Evolutionary conservation across 2,888 invertebrate genomes (phyloP), one percentile per base, ranked within the genome.

Genomic region (Furcula furcula): DNA sequence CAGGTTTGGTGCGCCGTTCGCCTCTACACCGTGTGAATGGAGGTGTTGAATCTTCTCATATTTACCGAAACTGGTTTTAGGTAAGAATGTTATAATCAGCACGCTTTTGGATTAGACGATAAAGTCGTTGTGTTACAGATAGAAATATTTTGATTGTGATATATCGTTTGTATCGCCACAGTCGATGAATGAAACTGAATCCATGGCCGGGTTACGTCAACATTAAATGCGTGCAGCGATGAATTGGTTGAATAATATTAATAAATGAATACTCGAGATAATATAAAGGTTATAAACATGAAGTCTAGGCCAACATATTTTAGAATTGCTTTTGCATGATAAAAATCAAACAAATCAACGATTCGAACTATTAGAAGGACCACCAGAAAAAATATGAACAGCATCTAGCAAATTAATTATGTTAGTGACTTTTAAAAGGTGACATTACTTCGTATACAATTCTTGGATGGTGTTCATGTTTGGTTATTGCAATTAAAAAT

Each of bases 1-100:
- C 83, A 59, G 81, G 84, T 85, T 82, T 70, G 46, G 41, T 60
- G 47, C 51, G 52, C 51, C 46, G 58, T 46, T 56, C 46, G 52
- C 60, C 54, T 40, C 42, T 43, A 46, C 62, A 68, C 68, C 82
- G 84, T 83, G 82, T 78, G 83, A 83, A 80, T 79, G 74, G 65
- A 73, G 62, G 58, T 73, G 75, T 71, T 72, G 74, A 60, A 65
- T 71, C 75, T 75, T 77, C 76, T 74, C 75, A 75, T 78, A 65
- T 55, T 40, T 65, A 65, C 69, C 59, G 56, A 72, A 78, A 81
- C 80, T 56, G 64, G 77, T 78, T 79, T 64, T n/a, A 55, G 53
- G 40, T 69, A 63, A 58, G 68, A 63, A 66, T 56, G 46, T 54
- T 59, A 59, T 64, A 61, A 61, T 68, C 53, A 61, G 49, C 46